A percentile compares a stretch with the other conserved stretches of the same genome.
Conservation (phyloP, 2,888 invertebrate species). For the Rhodophaea formosa region DNA sequence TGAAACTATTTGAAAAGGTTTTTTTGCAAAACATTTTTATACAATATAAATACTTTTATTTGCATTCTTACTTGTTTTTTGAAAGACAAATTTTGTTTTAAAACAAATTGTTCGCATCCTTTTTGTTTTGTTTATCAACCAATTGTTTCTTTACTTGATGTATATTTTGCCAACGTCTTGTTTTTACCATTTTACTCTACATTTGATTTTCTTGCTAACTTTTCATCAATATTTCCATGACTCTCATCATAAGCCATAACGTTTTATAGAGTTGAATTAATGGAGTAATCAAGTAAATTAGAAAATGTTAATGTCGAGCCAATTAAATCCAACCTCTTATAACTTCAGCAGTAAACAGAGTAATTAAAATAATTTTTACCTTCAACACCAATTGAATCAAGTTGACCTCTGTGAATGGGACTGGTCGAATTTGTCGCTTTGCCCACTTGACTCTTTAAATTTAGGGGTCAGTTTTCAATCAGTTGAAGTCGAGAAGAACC, state of each 20-base stretch:
- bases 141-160: no score
- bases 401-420: slow-evolving; percentile 23
- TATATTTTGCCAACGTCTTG: no score
- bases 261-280: no score
- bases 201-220: no score
- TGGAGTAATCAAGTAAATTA: no score
- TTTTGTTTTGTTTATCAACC: no score
- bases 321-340: neutral
- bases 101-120: no score
- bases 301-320: neutral
- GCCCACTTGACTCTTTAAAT: slow-evolving; percentile 26
- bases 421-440: slow-evolving; percentile 22
- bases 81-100: no score
- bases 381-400: slow-evolving; percentile 14
- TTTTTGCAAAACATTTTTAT: neutral
- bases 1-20: slow-evolving; percentile 5
- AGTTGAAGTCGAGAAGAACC: neutral
- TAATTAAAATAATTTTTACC: slow-evolving; percentile 8
- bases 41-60: neutral
- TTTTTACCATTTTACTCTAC: no score
- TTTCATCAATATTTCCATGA: no score
- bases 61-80: neutral
- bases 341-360: neutral
- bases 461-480: slow-evolving; percentile 23
- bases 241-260: no score